Base-by-base conservation (phyloP, 2,113 vertebrate species). In the Alces alces region DNA sequence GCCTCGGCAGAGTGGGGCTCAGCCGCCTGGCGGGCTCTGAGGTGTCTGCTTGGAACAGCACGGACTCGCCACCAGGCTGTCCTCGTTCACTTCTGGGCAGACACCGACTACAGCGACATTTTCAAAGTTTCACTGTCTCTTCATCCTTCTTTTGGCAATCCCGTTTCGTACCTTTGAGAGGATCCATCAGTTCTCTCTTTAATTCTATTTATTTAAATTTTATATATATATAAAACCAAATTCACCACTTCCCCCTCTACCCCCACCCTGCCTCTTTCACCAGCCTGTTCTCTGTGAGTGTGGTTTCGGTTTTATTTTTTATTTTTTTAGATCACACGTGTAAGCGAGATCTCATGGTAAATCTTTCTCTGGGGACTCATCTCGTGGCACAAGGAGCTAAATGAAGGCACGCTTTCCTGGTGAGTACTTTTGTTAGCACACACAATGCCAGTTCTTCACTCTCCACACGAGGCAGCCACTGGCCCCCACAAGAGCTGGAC, bases 61-160 rank as follows among this genome's bases (percentile, higher is more conserved):
- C 7, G 33, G 70, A 27, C 39, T 27, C 6, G 12, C 73, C 73
- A 28, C 7, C 73, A 28, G 3, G 13, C 14, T 15, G 25, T 9
- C 73, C 39, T 8, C 2, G 25, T 16, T 17, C 43, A 33, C 15
- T 6, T 79, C 78, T 3, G 45, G 76, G 45, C 2, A 33, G 78
- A 50, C 27, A 19, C 28, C 0, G 5, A 19, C 28, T 9, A 1
- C 28, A 0, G 28, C 2, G 0, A 30, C 45, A 0, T 17, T 33
- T 11, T 30, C 45, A 50, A 33, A 16, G 15, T 3, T 12, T 21
- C 15, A 19, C 1, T 19, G 16, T 50, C 7, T 80, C 28, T 33
- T 2, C 76, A 50, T 10, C 76, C 78, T 50, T 30, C 45, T 19
- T 17, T 17, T 15, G 7, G 27, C 43, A 47, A 13, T 2, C 43